Conservation (phyloP, 1,140 invertebrate species). For the Penaeus japonicus region DNA sequence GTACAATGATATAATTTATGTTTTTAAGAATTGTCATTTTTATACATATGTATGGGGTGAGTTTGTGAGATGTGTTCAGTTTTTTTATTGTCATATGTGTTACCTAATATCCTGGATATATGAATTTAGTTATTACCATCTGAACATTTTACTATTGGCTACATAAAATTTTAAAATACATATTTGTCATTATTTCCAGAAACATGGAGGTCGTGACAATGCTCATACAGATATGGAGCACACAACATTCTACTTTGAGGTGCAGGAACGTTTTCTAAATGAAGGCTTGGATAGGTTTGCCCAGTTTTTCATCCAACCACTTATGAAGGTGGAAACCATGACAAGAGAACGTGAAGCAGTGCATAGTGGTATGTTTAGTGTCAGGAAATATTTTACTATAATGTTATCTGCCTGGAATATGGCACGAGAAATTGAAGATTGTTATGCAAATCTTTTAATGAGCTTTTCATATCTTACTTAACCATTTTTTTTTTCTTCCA, state of each 20-base stretch:
- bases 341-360: slow-evolving; percentile 90
- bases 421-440: neutral
- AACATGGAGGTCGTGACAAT: slow-evolving; percentile 81
- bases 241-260: slow-evolving; percentile 94
- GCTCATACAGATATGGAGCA: slow-evolving; percentile 88
- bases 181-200: neutral
- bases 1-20: too few relatives aligned
- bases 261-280: slow-evolving; percentile 75
- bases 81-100: too few relatives aligned
- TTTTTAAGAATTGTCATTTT: neutral
- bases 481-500: slow-evolving; percentile 59
- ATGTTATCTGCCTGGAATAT: slow-evolving; percentile 18
- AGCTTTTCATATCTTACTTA: neutral
- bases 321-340: slow-evolving; percentile 89
- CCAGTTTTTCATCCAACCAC: slow-evolving; percentile 91
- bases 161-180: too few relatives aligned
- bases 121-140: too few relatives aligned
- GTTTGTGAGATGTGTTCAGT: too few relatives aligned
- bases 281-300: slow-evolving; percentile 84
- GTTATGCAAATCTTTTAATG: neutral
- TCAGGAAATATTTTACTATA: neutral
- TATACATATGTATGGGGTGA: too few relatives aligned
- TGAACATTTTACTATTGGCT: too few relatives aligned
- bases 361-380: slow-evolving; percentile 75
- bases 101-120: too few relatives aligned